Conservation (phyloP, 2,113 vertebrate species). For the Serilophus lunatus region DNA sequence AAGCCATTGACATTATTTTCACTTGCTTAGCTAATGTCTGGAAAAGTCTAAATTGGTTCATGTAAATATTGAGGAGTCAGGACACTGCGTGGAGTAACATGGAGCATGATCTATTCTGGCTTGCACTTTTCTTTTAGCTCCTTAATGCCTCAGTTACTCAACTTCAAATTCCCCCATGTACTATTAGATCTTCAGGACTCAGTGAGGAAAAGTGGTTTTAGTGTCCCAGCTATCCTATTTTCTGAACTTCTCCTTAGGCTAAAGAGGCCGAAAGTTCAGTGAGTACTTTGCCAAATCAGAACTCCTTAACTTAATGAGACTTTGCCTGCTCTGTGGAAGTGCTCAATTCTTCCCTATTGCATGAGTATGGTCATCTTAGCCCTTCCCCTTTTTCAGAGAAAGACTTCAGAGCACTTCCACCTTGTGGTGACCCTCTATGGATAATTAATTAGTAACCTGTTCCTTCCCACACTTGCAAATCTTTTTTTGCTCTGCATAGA, state of each 20-base stretch:
- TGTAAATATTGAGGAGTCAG: not conserved
- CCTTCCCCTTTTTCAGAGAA: not conserved
- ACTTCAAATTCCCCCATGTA: not conserved
- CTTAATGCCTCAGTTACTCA: not conserved
- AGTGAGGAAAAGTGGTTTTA: not conserved
- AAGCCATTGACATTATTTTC: not conserved
- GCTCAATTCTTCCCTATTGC: not conserved
- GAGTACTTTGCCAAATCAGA: not conserved
- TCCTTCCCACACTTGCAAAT: not conserved
- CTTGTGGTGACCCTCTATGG: not conserved
- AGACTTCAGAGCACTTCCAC: not conserved
- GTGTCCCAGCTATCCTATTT: not conserved
- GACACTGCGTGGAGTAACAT: not conserved
- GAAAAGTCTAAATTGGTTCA: not conserved
- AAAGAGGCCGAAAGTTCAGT: not conserved
- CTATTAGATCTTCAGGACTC: not conserved
- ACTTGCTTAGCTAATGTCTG: not conserved
- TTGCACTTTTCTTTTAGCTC: not conserved
- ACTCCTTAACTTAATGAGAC: not conserved
- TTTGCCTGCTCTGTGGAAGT: not conserved
- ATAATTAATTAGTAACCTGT: not conserved
- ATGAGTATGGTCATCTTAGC: not conserved
- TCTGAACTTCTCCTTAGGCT: not conserved
- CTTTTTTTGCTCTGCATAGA: not conserved
- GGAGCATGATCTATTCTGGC: not conserved